Conservation (phyloP, 2,113 vertebrate genomes). For the Malaclemys terrapin region DNA sequence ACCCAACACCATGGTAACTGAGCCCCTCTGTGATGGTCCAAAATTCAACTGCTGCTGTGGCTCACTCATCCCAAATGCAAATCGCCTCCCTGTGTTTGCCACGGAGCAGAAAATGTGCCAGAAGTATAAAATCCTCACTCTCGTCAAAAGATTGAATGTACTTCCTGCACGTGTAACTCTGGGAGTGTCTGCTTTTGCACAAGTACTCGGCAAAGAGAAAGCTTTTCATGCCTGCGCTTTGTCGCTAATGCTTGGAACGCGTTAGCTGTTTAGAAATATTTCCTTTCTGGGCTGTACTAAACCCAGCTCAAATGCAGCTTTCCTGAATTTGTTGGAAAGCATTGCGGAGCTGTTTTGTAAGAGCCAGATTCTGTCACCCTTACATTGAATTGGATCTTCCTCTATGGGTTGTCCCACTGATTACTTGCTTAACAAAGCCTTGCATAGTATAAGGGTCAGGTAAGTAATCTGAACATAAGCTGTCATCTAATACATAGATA, state of each 20-base stretch:
- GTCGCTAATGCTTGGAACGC: neutral
- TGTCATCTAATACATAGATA: rapidly evolving
- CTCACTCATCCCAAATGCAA: neutral
- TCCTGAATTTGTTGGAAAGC: neutral
- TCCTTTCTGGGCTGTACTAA: neutral
- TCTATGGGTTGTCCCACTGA: neutral
- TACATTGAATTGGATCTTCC: neutral
- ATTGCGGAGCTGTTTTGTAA: neutral
- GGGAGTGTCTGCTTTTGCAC: neutral
- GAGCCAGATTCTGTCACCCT: neutral
- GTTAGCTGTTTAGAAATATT: neutral
- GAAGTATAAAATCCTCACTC: neutral
- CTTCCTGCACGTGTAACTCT: neutral
- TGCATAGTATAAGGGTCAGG: neutral
- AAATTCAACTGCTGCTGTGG: neutral
- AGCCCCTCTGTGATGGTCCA: neutral
- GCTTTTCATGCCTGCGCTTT: neutral
- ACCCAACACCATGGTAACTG: neutral
- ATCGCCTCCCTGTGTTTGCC: neutral
- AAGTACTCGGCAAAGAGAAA: neutral
- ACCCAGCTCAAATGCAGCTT: neutral
- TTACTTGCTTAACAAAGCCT: neutral
- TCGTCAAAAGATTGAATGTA: neutral
- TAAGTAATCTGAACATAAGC: neutral
- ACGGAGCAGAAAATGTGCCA: neutral